Evolutionary conservation across 2,888 invertebrate species (phyloP), one percentile per base, ranked within the genome.

Genomic region (Drosophila colorata): DNA sequence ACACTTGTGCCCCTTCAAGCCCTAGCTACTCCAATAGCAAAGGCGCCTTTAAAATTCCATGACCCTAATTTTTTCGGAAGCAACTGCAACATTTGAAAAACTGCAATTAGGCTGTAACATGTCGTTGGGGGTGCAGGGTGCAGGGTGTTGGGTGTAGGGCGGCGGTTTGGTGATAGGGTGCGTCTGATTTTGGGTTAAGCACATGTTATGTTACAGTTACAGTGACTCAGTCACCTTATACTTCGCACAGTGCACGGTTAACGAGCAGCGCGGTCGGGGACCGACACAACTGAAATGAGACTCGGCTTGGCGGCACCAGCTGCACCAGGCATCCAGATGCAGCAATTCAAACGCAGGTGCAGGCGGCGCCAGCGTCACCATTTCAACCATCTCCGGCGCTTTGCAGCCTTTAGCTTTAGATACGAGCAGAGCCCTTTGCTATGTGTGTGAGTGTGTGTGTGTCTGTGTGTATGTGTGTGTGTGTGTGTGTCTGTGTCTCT

Each of bases 11-110:
- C 60, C 73, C 73, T 74, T 66, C 69, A 69, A 79, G 69, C 69
- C 46, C 55, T 38, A 59, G 52, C 60, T 61, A 61, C 63, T 64
- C 59, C 67, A 52, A 60, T 68, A 44, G 72, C 65, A 61, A 66
- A 67, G 67, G 63, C 69, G 77, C 74, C 80, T 80, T 80, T 71
- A 68, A 79, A 68, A 77, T 79, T 78, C 71, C 77, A 78, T 80
- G 79, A 77, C 80, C 80, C 80, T 80, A 80, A 80, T 80, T 80
- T 80, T 80, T 80, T 78, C 74, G 78, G 80, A 80, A 79, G 79
- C 80, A 80, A 70, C 76, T 80, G 80, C 69, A 77, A 74, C 80
- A 76, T 78, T 78, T 78, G 79, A 77, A 79, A 78, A 79, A 79
- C 79, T 79, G 79, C 79, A 79, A 79, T 78, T 80, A 80, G 80